Conservation (phyloP, 2,797 vertebrate species). For the Urophycis tenuis region DNA sequence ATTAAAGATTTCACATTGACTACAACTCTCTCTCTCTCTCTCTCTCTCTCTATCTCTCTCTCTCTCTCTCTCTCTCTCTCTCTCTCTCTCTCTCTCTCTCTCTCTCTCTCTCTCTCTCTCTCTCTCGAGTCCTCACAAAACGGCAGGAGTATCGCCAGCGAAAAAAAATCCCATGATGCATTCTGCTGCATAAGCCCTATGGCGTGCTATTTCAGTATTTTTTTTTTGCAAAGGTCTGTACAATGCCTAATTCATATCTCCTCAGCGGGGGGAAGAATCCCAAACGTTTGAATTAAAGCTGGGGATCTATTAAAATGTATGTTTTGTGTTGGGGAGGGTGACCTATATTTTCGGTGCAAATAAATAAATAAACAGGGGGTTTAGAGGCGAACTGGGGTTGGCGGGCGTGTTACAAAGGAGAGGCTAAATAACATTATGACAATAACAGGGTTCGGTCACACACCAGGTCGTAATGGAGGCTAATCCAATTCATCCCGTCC, state of each 20-base stretch:
- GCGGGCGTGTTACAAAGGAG: constrained; percentile 35
- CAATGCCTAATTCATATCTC: constrained; percentile 40
- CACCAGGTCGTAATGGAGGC: constrained; percentile 51
- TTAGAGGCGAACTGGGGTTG: constrained; percentile 23
- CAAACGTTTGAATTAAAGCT: constrained; percentile 65
- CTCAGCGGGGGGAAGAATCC: constrained; percentile 43
- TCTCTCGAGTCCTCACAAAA: no score
- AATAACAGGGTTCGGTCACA: constrained; percentile 52
- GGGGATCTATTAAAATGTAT: constrained; percentile 71
- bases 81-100: no score
- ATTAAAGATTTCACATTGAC: no score
- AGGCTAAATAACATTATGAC: constrained; percentile 55
- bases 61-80: no score
- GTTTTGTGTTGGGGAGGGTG: constrained; percentile 65
- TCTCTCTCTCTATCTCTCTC: no score
- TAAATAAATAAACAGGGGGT: constrained; percentile 70
- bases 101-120: no score
- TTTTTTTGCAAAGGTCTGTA: background rate
- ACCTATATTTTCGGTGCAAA: constrained; percentile 71
- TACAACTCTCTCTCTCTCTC: no score
- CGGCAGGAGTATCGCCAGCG: no score
- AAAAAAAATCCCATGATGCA: no score
- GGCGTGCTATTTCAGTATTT: background rate
- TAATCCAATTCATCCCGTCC: constrained; percentile 39
- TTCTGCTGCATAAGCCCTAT: background rate